Percentiles rank a stretch among this genome's conserved stretches.
These are phyloP conservation scores for Mizuhopecten yessoensis DNA, from an alignment of 1,140 invertebrate species.

Conservation along the genomic window DNA sequence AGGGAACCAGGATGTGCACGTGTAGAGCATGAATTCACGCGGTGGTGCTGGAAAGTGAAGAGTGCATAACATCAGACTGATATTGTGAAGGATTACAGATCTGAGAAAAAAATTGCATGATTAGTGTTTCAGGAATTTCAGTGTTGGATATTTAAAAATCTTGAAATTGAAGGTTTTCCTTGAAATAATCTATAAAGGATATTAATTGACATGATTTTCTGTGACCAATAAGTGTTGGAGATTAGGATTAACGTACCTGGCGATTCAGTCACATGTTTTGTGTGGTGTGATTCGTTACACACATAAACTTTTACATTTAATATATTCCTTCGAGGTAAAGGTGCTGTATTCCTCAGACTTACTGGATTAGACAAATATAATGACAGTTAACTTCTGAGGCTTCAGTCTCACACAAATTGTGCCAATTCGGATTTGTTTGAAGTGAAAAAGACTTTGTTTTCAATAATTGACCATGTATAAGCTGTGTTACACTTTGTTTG, in stretches of 20 bases:
- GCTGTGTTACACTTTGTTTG: not conserved
- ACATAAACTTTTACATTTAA: not conserved
- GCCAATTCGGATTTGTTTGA: not conserved
- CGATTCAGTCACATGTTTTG: not conserved
- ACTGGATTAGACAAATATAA: not conserved
- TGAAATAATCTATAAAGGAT: not conserved
- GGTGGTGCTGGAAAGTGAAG: too few relatives aligned
- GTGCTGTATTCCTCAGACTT: not conserved
- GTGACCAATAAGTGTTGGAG: not conserved
- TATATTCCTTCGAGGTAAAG: not conserved
- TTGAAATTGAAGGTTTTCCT: not conserved
- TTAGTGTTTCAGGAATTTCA: not conserved
- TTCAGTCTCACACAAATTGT: not conserved
- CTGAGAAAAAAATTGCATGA: not conserved
- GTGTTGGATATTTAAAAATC: conserved; percentile 39
- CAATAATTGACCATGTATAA: not conserved
- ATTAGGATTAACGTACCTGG: conserved; percentile 30
- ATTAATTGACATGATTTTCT: conserved; percentile 34
- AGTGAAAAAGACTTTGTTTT: not conserved
- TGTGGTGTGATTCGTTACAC: not conserved
- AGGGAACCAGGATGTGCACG: not conserved
- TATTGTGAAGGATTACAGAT: not conserved
- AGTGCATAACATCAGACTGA: not conserved
- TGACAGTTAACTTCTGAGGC: not conserved
- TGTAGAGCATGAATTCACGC: not conserved